A percentile compares a stretch with the other conserved stretches of the same genome.
Conservation (phyloP, 1,140 invertebrate genomes). For the Lordiphosa stackelbergi region DNA sequence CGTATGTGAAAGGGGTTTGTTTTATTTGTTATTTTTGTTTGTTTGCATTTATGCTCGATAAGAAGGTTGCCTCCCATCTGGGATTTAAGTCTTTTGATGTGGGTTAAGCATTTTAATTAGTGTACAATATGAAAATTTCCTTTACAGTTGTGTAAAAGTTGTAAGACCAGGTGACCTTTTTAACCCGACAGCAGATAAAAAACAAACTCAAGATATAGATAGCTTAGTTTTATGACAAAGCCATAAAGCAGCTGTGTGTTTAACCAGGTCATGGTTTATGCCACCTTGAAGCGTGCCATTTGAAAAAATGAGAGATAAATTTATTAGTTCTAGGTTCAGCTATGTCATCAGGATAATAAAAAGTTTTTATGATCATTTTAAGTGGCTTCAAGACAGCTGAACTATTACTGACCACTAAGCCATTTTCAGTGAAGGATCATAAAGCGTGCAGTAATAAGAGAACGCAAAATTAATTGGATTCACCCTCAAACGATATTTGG, state of each 20-base stretch:
- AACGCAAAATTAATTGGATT: slow-evolving; percentile 41
- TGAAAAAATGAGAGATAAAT: slow-evolving; percentile 21
- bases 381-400: slow-evolving; percentile 1
- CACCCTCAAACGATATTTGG: too few relatives aligned
- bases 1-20: slow-evolving; percentile 42
- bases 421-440: too few relatives aligned
- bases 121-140: slow-evolving; percentile 53
- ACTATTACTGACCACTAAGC: background rate
- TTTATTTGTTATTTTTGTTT: slow-evolving; percentile 48
- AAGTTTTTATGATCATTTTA: slow-evolving; percentile 26
- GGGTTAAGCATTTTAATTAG: slow-evolving; percentile 76
- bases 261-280: slow-evolving; percentile 42
- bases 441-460: background rate
- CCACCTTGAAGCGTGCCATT: slow-evolving; percentile 54
- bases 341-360: slow-evolving; percentile 20
- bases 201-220: slow-evolving; percentile 37
- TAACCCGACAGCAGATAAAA: slow-evolving; percentile 2
- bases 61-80: slow-evolving; percentile 17
- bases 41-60: slow-evolving; percentile 52
- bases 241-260: slow-evolving; percentile 29
- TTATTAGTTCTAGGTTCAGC: slow-evolving; percentile 36
- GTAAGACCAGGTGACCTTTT: slow-evolving; percentile 30
- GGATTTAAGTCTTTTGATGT: slow-evolving; percentile 62
- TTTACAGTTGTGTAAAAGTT: slow-evolving; percentile 16
- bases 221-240: slow-evolving; percentile 39